phyloP scores from a whole-genome alignment of 2,797 vertebrate genomes.

The Characodon lateralis region DNA sequence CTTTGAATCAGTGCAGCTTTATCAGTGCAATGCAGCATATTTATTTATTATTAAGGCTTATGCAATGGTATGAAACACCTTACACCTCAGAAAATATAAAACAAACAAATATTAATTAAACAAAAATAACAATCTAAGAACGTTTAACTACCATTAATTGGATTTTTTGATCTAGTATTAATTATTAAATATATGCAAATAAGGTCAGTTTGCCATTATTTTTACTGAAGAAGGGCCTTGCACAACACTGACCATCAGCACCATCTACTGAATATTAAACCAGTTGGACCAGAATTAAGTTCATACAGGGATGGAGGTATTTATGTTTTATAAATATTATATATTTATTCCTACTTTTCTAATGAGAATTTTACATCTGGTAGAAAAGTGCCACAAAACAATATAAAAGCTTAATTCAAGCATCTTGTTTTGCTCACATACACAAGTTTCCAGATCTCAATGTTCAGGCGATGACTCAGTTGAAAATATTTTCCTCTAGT shows the following conservation, averaged over 20 bases:
- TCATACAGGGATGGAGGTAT: not conserved
- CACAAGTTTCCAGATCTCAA: conserved; percentile 72
- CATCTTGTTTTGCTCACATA: conserved; percentile 70
- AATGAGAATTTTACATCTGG: conserved; percentile 42
- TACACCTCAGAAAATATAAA: not conserved
- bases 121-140: no score
- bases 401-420: conserved; percentile 55
- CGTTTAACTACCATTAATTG: not conserved
- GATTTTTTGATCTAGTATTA: not conserved
- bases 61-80: not conserved
- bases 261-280: conserved; percentile 27
- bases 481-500: conserved; percentile 84
- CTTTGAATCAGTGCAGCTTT: not conserved
- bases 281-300: not conserved
- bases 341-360: conserved; percentile 10
- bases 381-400: conserved; percentile 22
- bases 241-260: conserved; percentile 21
- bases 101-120: not conserved
- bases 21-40: no score
- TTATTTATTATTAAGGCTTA: not conserved
- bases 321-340: not conserved
- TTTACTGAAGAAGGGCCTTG: not conserved
- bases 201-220: not conserved
- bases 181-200: not conserved
- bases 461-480: conserved; percentile 83